phyloP scores from a whole-genome alignment of 2,888 invertebrate genomes.

The Himalopsyche kuldschensis region DNA sequence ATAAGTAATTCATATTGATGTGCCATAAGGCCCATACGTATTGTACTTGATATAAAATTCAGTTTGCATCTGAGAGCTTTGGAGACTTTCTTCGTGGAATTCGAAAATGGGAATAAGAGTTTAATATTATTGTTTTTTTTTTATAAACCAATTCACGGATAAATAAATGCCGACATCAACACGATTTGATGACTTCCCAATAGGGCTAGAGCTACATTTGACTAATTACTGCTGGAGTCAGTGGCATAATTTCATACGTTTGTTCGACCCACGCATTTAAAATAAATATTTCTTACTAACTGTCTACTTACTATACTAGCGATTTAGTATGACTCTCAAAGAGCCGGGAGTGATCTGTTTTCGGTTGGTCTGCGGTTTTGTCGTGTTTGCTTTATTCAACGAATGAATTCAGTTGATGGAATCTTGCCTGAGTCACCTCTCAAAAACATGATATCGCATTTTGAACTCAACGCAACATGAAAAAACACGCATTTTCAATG shows the following conservation, averaged over 20 bases:
- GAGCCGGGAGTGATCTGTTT: background rate
- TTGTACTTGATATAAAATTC: no score
- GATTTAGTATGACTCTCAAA: background rate
- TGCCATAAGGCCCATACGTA: no score
- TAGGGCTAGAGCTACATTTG: no score
- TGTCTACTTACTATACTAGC: background rate
- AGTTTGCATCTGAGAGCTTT: no score
- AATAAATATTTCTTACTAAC: background rate
- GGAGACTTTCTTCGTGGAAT: no score
- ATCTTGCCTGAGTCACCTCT: background rate
- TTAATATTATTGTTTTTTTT: no score
- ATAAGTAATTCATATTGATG: no score
- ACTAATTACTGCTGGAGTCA: no score
- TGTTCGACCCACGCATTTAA: background rate
- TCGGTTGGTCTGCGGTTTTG: background rate
- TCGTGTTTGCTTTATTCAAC: background rate
- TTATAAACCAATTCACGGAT: no score
- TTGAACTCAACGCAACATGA: background rate
- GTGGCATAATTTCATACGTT: background rate
- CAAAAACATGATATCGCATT: background rate
- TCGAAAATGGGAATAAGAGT: no score
- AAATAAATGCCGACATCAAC: no score
- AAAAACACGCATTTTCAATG: background rate
- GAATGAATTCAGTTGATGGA: background rate
- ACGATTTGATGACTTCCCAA: no score